phyloP scores from a whole-genome alignment of 2,113 vertebrate species.

The Eira barbara region DNA sequence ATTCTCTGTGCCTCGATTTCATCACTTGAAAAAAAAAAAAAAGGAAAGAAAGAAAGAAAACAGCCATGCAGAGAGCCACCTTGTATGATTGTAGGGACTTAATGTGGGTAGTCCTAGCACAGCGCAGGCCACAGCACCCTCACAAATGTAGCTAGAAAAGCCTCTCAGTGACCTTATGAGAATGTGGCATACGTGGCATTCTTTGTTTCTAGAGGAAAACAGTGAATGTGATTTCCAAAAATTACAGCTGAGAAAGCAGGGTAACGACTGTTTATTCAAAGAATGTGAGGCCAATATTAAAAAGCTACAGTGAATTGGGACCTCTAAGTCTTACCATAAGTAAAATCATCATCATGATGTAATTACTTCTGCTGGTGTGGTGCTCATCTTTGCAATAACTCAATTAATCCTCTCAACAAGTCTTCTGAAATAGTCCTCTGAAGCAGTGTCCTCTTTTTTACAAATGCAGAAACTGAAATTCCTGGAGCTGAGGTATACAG shows the following conservation, averaged over 20 bases:
- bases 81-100: background rate
- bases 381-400: background rate
- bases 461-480: background rate
- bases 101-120: background rate
- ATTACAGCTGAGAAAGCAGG: background rate
- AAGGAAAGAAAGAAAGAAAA: background rate
- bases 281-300: background rate
- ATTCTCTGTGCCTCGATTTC: background rate
- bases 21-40: no score
- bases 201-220: background rate
- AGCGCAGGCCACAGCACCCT: accelerated
- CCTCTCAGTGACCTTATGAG: background rate
- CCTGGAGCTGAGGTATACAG: background rate
- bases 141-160: background rate
- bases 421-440: background rate
- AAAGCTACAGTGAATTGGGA: background rate
- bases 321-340: background rate
- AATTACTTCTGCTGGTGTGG: background rate
- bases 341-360: background rate
- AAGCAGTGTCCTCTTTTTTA: background rate
- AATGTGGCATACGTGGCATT: no score
- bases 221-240: background rate
- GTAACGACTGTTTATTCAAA: background rate
- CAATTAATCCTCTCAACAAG: background rate
- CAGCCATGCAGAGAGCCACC: accelerated